A percentile compares a stretch with the other conserved stretches of the same genome.
phyloP scores from a whole-genome alignment of 1,140 invertebrate genomes.

The Anagrus nilaparvatae region DNA sequence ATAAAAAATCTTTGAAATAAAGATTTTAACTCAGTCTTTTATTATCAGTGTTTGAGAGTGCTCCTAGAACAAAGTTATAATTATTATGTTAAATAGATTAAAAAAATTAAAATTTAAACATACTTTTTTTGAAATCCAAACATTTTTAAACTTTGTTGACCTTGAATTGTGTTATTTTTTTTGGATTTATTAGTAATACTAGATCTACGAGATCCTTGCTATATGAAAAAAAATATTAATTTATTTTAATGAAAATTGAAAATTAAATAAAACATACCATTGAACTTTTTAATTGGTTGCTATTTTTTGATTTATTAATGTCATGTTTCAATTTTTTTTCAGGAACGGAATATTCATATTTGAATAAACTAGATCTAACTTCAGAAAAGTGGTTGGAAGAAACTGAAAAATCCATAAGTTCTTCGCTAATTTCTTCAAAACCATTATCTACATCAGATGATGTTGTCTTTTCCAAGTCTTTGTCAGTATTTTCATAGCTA shows the following conservation, averaged over 20 bases:
- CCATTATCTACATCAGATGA: background rate
- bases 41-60: conserved; percentile 1
- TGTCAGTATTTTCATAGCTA: no score
- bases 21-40: background rate
- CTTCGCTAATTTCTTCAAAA: background rate
- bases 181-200: conserved; percentile 14
- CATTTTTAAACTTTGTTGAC: conserved; percentile 29
- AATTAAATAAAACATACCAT: background rate
- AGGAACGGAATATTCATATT: conserved; percentile 1
- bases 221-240: conserved; percentile 4
- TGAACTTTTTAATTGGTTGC: conserved; percentile 9
- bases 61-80: conserved; percentile 10
- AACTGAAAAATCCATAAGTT: conserved; percentile 5
- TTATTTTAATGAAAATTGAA: background rate
- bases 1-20: background rate
- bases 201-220: conserved; percentile 19
- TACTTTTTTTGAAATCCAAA: conserved; percentile 33
- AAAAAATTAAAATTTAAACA: conserved; percentile 3
- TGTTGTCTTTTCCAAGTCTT: no score
- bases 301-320: conserved; percentile 8
- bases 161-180: conserved; percentile 19
- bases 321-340: conserved; percentile 5
- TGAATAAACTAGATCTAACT: conserved; percentile 9
- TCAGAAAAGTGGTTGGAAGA: conserved; percentile 3
- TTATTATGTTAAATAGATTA: conserved; percentile 1